Percentiles rank a stretch among this genome's conserved stretches.
These are phyloP conservation scores for Chloroceryle aenea DNA, from an alignment of 2,113 vertebrate species.

Conservation along the genomic window DNA sequence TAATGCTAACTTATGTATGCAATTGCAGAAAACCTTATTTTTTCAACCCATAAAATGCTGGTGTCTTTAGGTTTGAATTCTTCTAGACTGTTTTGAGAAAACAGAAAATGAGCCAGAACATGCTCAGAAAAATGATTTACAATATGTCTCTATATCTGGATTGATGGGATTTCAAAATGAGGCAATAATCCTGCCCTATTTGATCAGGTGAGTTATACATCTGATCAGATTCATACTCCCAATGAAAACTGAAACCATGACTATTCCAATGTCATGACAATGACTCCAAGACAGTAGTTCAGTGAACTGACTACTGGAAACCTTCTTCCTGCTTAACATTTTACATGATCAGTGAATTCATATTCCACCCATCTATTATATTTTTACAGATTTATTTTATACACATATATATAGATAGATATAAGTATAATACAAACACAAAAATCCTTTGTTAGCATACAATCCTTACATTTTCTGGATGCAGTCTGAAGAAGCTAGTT, in stretches of 20 bases:
- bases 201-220: neutral
- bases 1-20: rapidly evolving
- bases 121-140: neutral
- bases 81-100: neutral
- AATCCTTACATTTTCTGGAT: neutral
- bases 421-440: neutral
- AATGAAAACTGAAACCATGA: neutral
- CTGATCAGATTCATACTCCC: neutral
- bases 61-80: neutral
- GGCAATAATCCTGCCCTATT: neutral
- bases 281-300: neutral
- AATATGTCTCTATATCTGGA: neutral
- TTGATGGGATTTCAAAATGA: neutral
- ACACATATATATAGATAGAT: neutral
- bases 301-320: neutral
- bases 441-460: neutral
- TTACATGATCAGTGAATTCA: neutral
- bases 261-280: neutral
- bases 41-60: neutral
- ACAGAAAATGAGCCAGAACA: neutral
- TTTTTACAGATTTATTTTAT: neutral
- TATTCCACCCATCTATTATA: neutral
- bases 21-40: rapidly evolving
- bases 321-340: neutral
- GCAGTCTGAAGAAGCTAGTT: neutral